Percentiles rank a stretch among this genome's conserved stretches.
Conservation (phyloP, 2,113 vertebrate genomes). For the Indri indri region DNA sequence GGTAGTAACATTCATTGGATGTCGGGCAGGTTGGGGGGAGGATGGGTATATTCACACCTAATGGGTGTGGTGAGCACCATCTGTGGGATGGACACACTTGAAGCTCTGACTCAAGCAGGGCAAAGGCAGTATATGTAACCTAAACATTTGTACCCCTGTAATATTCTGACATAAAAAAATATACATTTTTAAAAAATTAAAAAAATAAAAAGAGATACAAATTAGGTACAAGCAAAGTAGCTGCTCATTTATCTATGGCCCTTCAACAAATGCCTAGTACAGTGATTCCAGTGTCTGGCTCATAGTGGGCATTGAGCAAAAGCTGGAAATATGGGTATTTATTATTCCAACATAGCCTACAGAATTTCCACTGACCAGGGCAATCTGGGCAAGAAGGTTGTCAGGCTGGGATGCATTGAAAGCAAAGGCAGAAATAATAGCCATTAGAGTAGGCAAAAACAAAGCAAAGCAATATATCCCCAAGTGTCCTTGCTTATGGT, state of each 20-base stretch:
- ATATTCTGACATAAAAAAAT: too few species aligned
- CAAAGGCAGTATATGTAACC: too few species aligned
- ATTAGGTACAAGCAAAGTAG: neutral
- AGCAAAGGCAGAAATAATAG: slow-evolving; percentile 47
- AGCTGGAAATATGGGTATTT: neutral
- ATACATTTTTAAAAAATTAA: too few species aligned
- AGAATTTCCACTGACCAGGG: neutral
- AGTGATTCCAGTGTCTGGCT: neutral
- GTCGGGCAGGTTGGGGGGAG: too few species aligned
- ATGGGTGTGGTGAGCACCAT: too few species aligned
- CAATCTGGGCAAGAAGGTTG: slow-evolving; percentile 16
- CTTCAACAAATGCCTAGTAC: slow-evolving; percentile 22
- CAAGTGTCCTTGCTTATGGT: neutral
- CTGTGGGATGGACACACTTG: too few species aligned
- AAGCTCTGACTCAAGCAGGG: too few species aligned
- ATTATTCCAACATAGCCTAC: neutral
- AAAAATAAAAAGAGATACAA: slow-evolving; percentile 3
- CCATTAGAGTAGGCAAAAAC: neutral
- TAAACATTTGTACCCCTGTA: too few species aligned
- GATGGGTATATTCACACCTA: too few species aligned
- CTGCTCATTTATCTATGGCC: neutral
- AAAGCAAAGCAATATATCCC: slow-evolving; percentile 33
- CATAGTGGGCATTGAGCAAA: neutral
- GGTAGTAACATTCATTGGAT: too few species aligned
- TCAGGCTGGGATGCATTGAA: neutral